Evolutionary conservation across 1,140 invertebrate species (phyloP), one percentile per base, ranked within the genome.

Genomic region (Marisa cornuarietis): DNA sequence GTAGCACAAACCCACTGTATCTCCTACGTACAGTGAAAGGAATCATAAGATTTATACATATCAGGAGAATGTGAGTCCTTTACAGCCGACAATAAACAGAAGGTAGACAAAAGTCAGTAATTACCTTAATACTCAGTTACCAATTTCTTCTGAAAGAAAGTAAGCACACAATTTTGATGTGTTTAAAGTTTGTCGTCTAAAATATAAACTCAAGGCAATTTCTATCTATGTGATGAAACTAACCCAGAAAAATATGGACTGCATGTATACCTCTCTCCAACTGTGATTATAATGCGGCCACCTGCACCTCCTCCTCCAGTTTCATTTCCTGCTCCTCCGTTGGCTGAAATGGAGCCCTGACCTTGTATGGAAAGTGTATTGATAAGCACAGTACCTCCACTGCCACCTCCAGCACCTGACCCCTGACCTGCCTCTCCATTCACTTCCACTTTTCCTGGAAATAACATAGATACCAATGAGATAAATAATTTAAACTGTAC

Each of bases 301-400:
- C 87, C 86, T 49, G 85, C 81, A 22, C 87, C 87, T 42, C 84
- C 86, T n/a, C 86, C 87, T 58, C 86, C 87, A 62, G 74, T 76
- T 8, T 82, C 80, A 20, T 72, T 76, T 24, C 87, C 86, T 31
- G 71, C 1, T 20, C 86, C 87, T n/a, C 87, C 87, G 85, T 86
- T 84, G 66, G 79, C 79, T 31, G 82, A 76, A 20, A 88, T 77
- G 16, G 65, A 63, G 9, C 87, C 87, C 74, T 85, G 81, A 68
- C 87, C 87, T 52, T 80, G 31, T 8, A 88, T 51, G n/a, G 69
- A 52, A 14, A 78, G 80, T 16, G 86, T 81, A 42, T 83, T 79
- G 6, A 87, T 79, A 52, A 83, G 66, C n/a, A 87, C 74, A 22
- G 84, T 84, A 16, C 87, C 87, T 61, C 86, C 87, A 82, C 86